These are phyloP conservation scores for Protonemura montana DNA, from an alignment of 2,888 invertebrate species.

Conservation along the genomic window DNA sequence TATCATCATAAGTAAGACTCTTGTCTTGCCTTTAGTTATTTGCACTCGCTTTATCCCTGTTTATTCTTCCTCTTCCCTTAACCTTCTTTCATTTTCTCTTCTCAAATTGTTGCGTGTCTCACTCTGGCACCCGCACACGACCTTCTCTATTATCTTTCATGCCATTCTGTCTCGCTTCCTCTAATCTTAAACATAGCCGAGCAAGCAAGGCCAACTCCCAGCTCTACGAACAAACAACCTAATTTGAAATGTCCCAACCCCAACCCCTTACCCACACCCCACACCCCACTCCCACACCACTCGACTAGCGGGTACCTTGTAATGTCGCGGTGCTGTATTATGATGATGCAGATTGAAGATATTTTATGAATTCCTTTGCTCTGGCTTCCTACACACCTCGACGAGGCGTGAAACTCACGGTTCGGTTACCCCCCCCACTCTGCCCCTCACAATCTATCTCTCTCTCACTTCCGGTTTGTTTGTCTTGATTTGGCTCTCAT, in stretches of 20 bases:
- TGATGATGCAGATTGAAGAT: conserved; percentile 51
- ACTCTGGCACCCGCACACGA: not conserved
- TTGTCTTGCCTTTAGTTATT: conserved; percentile 38
- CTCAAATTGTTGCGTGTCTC: not conserved
- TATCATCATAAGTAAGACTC: conserved; percentile 36
- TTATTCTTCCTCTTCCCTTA: conserved; percentile 21
- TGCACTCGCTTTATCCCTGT: conserved; percentile 37
- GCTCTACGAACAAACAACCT: conserved; percentile 50
- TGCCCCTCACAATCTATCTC: no score
- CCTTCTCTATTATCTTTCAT: conserved; percentile 16
- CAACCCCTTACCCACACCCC: not conserved
- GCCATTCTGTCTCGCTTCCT: conserved; percentile 22
- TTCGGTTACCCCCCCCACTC: no score
- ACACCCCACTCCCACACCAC: not conserved
- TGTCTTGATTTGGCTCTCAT: no score
- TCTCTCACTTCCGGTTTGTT: no score
- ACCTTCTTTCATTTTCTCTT: conserved; percentile 28
- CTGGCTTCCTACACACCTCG: not conserved
- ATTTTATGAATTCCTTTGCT: conserved; percentile 50
- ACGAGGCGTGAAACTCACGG: no score
- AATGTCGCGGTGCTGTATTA: conserved; percentile 49
- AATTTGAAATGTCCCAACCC: conserved; percentile 50
- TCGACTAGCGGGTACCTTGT: not conserved
- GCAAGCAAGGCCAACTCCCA: conserved; percentile 32
- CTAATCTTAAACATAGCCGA: conserved; percentile 26